These are phyloP conservation scores for Mesoligia furuncula DNA, from an alignment of 2,888 invertebrate species.

Conservation along the genomic window DNA sequence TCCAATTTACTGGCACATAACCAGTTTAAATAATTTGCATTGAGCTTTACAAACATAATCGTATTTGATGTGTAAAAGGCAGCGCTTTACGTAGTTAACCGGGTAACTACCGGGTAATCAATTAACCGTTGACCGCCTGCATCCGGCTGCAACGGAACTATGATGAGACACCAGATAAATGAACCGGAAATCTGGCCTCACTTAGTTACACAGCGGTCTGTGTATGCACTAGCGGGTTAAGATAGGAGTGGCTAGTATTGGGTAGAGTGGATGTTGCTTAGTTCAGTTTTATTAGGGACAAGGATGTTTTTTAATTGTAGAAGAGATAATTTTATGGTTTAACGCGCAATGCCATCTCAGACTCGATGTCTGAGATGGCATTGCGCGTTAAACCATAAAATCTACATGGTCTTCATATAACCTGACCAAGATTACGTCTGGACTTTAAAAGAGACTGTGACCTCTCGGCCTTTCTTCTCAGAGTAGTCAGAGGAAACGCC, in stretches of 20 bases:
- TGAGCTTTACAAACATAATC: slow-evolving; percentile 56
- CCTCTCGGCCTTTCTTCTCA: too few relatives aligned
- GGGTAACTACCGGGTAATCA: slow-evolving; percentile 86
- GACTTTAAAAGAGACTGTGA: too few relatives aligned
- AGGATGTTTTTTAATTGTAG: neutral
- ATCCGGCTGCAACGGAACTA: slow-evolving; percentile 86
- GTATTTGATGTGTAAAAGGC: slow-evolving; percentile 57
- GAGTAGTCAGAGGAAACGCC: too few relatives aligned
- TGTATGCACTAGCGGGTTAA: slow-evolving; percentile 34
- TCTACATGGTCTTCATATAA: too few relatives aligned
- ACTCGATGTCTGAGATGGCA: too few relatives aligned
- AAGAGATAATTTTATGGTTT: neutral
- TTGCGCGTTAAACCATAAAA: too few relatives aligned
- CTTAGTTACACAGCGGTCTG: slow-evolving; percentile 58
- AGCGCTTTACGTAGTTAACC: slow-evolving; percentile 55
- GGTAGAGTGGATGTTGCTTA: neutral
- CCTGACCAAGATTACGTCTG: too few relatives aligned
- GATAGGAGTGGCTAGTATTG: slow-evolving; percentile 3
- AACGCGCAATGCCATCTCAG: too few relatives aligned
- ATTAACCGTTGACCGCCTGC: slow-evolving; percentile 88
- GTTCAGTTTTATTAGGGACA: neutral
- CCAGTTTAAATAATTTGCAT: slow-evolving; percentile 54
- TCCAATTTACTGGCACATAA: slow-evolving; percentile 44
- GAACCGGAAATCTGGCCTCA: slow-evolving; percentile 79
- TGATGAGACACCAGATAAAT: slow-evolving; percentile 85